phyloP scores from a whole-genome alignment of 2,888 invertebrate species.

The Melanophora roralis region DNA sequence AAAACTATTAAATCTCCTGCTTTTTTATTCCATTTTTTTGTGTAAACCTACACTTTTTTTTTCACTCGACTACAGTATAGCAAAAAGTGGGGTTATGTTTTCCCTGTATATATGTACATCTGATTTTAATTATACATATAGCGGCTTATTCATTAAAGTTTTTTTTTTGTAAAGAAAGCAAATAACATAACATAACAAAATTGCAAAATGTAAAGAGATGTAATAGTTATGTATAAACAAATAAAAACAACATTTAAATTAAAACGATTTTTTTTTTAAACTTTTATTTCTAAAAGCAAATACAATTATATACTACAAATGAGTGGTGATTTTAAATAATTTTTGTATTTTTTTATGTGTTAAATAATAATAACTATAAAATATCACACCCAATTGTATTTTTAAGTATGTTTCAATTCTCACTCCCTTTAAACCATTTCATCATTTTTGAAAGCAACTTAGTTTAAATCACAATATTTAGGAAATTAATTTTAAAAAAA shows the following conservation, averaged over 20 bases:
- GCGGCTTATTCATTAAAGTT: no score
- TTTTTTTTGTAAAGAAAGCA: no score
- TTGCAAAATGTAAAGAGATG: not conserved
- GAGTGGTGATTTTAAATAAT: slow-evolving; percentile 2
- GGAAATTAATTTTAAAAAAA: slow-evolving; percentile 38
- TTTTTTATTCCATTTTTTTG: no score
- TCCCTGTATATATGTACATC: no score
- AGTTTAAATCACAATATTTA: slow-evolving; percentile 62
- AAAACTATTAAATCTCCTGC: no score
- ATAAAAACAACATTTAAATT: not conserved
- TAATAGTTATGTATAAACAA: not conserved
- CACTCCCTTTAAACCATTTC: slow-evolving; percentile 46
- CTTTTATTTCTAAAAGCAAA: no score
- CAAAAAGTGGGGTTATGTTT: no score
- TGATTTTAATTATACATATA: no score
- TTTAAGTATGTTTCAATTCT: slow-evolving; percentile 42
- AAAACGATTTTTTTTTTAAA: slow-evolving; percentile 21
- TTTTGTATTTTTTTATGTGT: slow-evolving; percentile 16
- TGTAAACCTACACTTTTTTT: no score
- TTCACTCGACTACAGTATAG: no score
- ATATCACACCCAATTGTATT: slow-evolving; percentile 52
- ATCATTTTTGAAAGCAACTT: slow-evolving; percentile 47
- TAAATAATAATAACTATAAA: slow-evolving; percentile 57
- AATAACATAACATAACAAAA: not conserved
- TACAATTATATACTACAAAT: no score